These are phyloP conservation scores for Lasioglossum oenotherae DNA, from an alignment of 2,888 invertebrate genomes.

Conservation along the genomic window DNA sequence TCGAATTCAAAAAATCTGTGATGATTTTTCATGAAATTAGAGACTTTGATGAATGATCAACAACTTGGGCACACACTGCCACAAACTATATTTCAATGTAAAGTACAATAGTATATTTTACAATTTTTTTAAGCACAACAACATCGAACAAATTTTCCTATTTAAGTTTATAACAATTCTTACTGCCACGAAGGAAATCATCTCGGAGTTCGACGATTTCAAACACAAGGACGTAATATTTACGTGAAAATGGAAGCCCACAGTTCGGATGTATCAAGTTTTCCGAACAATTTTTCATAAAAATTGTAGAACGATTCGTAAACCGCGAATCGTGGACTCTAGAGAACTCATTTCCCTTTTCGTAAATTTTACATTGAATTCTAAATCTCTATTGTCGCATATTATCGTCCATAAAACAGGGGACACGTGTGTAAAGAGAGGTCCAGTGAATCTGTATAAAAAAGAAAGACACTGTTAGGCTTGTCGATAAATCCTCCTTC, in stretches of 20 bases:
- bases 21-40: background rate
- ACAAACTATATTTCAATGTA: background rate
- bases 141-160: background rate
- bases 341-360: background rate
- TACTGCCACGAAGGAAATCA: background rate
- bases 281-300: background rate
- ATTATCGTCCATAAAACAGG: background rate
- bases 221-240: background rate
- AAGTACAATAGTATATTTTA: background rate
- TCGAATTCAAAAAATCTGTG: background rate
- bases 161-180: background rate
- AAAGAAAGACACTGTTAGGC: background rate
- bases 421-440: background rate
- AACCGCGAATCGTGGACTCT: background rate
- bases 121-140: background rate
- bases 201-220: background rate
- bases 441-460: background rate
- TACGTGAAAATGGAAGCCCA: background rate
- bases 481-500: background rate
- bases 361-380: background rate
- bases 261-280: background rate
- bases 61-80: background rate
- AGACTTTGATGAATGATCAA: background rate
- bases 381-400: conserved; percentile 4
- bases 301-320: background rate